Evolutionary conservation across 2,888 invertebrate species (phyloP).

Genomic region (Diabrotica balteata): DNA sequence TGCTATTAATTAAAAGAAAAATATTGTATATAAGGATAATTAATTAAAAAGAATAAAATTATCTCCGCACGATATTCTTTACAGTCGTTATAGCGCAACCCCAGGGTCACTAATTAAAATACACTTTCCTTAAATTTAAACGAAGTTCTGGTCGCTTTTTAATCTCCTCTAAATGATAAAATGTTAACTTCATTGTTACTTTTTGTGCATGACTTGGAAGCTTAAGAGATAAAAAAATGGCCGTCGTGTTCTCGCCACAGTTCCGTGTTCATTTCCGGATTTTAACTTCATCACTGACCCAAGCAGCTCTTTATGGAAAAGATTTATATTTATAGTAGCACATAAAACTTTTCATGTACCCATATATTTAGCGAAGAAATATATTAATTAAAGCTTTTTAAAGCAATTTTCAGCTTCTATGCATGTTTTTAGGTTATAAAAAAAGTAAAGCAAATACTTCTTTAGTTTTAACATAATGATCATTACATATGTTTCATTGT

Average conservation of each 20-base stretch:
- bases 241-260: conserved; percentile 18
- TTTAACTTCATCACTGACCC: conserved; percentile 29
- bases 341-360: not conserved
- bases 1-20: too few species aligned
- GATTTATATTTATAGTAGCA: conserved; percentile 25
- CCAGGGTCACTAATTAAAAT: conserved; percentile 21
- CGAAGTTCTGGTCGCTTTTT: conserved; percentile 16
- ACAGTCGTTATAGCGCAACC: conserved; percentile 12
- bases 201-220: conserved; percentile 26
- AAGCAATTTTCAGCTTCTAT: too few species aligned
- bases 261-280: conserved; percentile 24
- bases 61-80: not conserved
- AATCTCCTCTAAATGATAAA: conserved; percentile 28
- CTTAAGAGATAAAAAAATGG: conserved; percentile 27
- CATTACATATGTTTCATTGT: too few species aligned
- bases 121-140: conserved; percentile 19
- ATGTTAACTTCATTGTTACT: conserved; percentile 28
- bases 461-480: too few species aligned
- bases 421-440: too few species aligned
- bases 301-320: conserved; percentile 29
- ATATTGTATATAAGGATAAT: too few species aligned
- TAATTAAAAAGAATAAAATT: too few species aligned
- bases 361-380: not conserved
- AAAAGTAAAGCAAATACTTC: too few species aligned
- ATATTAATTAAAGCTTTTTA: too few species aligned